These are phyloP conservation scores for Ditylenchus weischeri DNA, from an alignment of 2,888 invertebrate genomes.

Conservation along the genomic window DNA sequence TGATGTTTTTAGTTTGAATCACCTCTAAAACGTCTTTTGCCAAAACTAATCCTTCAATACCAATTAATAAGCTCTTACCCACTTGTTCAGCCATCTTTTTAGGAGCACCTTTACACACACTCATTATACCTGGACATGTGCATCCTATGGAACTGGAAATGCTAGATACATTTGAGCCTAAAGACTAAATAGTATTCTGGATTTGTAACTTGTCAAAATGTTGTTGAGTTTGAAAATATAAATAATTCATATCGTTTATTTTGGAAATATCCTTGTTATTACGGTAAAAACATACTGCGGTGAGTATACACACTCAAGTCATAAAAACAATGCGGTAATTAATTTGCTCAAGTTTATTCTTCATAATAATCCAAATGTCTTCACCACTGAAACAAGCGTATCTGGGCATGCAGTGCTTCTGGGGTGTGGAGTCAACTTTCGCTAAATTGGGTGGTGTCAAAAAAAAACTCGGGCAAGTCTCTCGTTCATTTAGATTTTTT, in stretches of 20 bases:
- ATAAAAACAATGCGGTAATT: too few relatives aligned
- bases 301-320: too few relatives aligned
- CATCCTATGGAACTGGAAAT: conserved; percentile 90
- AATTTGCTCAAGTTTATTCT: neutral
- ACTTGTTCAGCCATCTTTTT: too few relatives aligned
- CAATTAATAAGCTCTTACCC: too few relatives aligned
- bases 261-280: neutral
- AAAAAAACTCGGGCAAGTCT: conserved; percentile 72
- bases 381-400: conserved; percentile 18
- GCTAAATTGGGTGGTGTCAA: conserved; percentile 68
- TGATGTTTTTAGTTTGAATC: too few relatives aligned
- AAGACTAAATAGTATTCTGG: neutral
- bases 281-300: too few relatives aligned
- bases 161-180: conserved; percentile 62
- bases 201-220: neutral
- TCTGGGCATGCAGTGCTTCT: conserved; percentile 55
- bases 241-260: neutral
- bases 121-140: conserved; percentile 77
- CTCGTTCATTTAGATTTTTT: too few relatives aligned
- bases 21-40: too few relatives aligned
- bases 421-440: conserved; percentile 53
- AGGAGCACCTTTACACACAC: conserved; percentile 89
- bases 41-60: too few relatives aligned
- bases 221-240: conserved; percentile 4
- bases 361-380: neutral